Evolutionary conservation across 1,140 invertebrate genomes (phyloP).

Genomic region (Caenorhabditis inopinata): DNA sequence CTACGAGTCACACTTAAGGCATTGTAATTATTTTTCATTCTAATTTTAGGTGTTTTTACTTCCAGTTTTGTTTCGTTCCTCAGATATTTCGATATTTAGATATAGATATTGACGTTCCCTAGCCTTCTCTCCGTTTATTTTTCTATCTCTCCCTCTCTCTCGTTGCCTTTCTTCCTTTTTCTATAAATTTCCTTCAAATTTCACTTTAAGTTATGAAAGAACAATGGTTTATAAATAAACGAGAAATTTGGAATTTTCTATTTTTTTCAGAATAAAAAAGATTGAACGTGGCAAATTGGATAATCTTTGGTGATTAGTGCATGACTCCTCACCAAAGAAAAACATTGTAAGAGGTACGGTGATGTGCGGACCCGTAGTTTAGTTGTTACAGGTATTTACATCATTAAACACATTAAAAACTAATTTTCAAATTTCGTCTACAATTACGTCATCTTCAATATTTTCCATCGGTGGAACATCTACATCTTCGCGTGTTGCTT

Average conservation of each 20-base stretch:
- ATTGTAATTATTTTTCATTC: conserved; percentile 9
- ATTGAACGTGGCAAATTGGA: no score
- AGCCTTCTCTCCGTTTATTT: not conserved
- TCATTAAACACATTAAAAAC: not conserved
- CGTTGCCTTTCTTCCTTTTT: not conserved
- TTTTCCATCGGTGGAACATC: conserved; percentile 25
- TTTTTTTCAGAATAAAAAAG: not conserved
- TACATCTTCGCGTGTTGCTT: not conserved
- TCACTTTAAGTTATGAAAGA: conserved; percentile 17
- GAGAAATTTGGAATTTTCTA: not conserved
- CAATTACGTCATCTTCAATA: conserved; percentile 25
- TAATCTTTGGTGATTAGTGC: no score
- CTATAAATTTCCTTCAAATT: not conserved
- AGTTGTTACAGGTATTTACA: conserved; percentile 22
- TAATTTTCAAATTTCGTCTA: not conserved
- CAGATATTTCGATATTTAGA: not conserved
- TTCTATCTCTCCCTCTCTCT: not conserved
- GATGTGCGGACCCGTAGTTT: not conserved
- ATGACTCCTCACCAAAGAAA: not conserved
- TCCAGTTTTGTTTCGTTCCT: not conserved
- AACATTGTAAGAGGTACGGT: not conserved
- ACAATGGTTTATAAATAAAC: conserved; percentile 28
- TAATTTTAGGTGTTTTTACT: not conserved
- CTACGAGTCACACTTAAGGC: no score
- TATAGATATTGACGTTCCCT: no score